These are phyloP conservation scores for Drosophila affinis DNA, from an alignment of 2,888 invertebrate genomes.

Conservation along the genomic window DNA sequence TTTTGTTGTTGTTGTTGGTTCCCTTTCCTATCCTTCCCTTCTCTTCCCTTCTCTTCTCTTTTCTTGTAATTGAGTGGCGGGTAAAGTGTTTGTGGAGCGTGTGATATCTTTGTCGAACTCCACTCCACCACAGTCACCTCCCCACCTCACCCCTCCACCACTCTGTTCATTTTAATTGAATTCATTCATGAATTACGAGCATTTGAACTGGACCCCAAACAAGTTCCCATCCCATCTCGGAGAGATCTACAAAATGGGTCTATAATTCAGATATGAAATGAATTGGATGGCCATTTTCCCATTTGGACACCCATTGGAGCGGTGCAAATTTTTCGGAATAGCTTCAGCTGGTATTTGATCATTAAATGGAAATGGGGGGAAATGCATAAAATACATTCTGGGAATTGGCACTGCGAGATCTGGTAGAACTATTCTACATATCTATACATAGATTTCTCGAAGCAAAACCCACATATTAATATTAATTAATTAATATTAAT, in stretches of 20 bases:
- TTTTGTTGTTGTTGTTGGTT: slow-evolving; percentile 1
- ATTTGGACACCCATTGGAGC: slow-evolving; percentile 10
- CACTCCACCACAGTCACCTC: neutral
- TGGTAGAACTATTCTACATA: no score
- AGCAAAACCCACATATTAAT: no score
- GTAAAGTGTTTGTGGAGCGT: slow-evolving; percentile 56
- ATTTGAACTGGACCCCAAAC: slow-evolving; percentile 36
- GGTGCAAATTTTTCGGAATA: slow-evolving; percentile 7
- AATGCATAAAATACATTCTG: no score
- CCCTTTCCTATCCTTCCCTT: no score
- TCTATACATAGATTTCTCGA: no score
- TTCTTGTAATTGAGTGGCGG: slow-evolving; percentile 63
- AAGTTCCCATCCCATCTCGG: slow-evolving; percentile 31
- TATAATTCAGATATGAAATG: slow-evolving; percentile 28
- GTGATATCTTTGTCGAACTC: slow-evolving; percentile 33
- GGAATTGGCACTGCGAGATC: no score
- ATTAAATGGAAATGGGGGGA: no score
- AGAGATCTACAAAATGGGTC: slow-evolving; percentile 33
- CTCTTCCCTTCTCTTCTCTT: neutral
- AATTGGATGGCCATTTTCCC: slow-evolving; percentile 14
- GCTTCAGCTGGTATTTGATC: neutral
- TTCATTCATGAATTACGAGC: slow-evolving; percentile 68
- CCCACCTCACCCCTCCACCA: neutral
- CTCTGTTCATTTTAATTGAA: slow-evolving; percentile 71
- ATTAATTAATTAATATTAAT: no score